These are phyloP conservation scores for Siniperca obscura DNA, from an alignment of 2,797 vertebrate genomes.

Conservation along the genomic window DNA sequence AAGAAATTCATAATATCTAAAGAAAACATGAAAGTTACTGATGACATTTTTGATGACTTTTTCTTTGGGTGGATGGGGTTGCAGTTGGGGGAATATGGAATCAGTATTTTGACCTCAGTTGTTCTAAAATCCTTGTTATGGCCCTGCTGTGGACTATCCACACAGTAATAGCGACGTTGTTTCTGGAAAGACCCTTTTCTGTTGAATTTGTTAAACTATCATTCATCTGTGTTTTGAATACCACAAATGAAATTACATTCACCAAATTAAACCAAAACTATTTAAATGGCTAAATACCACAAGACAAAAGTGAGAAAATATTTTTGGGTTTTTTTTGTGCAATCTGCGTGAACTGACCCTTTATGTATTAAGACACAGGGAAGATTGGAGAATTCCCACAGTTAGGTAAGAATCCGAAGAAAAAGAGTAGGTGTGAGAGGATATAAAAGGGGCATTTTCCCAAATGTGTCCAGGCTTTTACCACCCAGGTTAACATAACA, in stretches of 20 bases:
- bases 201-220: not conserved
- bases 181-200: not conserved
- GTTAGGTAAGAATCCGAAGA: slow-evolving; percentile 14
- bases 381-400: slow-evolving; percentile 35
- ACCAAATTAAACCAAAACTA: not conserved
- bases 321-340: not conserved
- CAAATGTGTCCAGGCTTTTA: slow-evolving; percentile 77
- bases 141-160: not conserved
- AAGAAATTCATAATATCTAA: not conserved
- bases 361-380: not conserved
- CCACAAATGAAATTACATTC: not conserved
- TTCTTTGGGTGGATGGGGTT: not conserved
- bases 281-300: not conserved
- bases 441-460: slow-evolving; percentile 74
- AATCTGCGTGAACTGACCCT: not conserved
- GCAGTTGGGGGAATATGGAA: not conserved
- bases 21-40: not conserved
- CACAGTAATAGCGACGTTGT: not conserved
- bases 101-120: not conserved
- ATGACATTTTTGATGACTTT: not conserved
- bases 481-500: slow-evolving; percentile 84
- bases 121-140: not conserved
- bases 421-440: slow-evolving; percentile 57
- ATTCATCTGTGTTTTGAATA: not conserved
- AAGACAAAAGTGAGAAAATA: not conserved